Base-by-base conservation (phyloP, 2,113 vertebrate species). In the human (Homo sapiens) region DNA sequence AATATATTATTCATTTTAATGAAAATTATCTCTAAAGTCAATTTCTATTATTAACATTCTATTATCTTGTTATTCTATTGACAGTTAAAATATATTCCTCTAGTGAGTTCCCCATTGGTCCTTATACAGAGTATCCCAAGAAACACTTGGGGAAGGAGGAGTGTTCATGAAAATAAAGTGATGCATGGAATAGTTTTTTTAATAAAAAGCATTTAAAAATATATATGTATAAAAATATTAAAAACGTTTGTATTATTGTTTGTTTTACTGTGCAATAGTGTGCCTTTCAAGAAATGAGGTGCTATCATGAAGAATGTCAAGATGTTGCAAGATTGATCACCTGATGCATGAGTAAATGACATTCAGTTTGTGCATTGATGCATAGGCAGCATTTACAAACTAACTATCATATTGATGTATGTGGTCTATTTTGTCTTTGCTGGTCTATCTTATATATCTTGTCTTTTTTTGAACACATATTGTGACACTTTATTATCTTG, bases 361-460 rank as follows among this genome's bases (percentile, higher is more conserved):
- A 89, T 95, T 89, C 81, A 50, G 96, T 38, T 61, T 96, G 93
- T 64, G 73, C 82, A 30, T 1, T 96, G 95, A 95, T 68, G 96
- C 82, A 70, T 17, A 64, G 38, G 30, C 59, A 61, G 82, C 78
- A 45, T 96, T 97, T 96, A 89, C 93, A 95, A 97, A 93, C 96
- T 79, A 96, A 97, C 96, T 79, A 96, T 95, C 97, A 94, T 84
- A 59, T 73, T 97, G 96, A 98, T 92, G 86, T 91, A 95, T 94
- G 96, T 86, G 82, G 57, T 85, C 96, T 93, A 93, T 97, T 98
- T 97, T 94, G 89, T 86, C 79, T 96, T 70, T 89, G 57, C 82
- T 87, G 68, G 25, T 90, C 78, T 83, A 64, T 93, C 91, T 89
- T 91, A 86, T 93, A 35, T 10, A 89, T 88, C 82, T 93, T 95